Conservation (phyloP, 2,797 vertebrate genomes). For the Clarias platycephalus region DNA sequence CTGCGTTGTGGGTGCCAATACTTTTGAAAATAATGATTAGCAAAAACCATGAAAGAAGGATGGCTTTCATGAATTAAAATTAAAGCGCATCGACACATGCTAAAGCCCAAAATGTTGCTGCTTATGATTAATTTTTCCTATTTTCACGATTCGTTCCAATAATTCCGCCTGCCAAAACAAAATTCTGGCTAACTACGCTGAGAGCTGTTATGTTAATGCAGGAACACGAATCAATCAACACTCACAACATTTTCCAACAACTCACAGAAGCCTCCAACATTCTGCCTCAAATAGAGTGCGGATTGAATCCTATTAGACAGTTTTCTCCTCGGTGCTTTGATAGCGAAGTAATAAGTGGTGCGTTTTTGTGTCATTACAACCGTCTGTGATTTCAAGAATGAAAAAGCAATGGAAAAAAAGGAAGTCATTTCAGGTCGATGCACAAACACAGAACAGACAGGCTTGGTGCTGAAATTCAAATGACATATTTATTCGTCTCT, state of each 20-base stretch:
- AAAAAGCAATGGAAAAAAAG: constrained; percentile 18
- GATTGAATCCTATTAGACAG: constrained; percentile 14
- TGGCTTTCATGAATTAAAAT: not conserved
- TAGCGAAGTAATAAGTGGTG: constrained; percentile 56
- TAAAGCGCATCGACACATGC: not conserved
- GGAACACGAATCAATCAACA: not conserved
- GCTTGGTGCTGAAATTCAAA: constrained; percentile 17
- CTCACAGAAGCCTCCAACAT: constrained; percentile 21
- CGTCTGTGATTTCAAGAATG: constrained; percentile 42
- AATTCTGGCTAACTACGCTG: constrained; percentile 4
- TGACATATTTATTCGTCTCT: constrained; percentile 33
- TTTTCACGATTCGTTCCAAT: not conserved
- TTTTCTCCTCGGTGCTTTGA: not conserved
- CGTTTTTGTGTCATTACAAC: constrained; percentile 51
- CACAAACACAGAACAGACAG: constrained; percentile 34
- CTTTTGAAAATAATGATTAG: not conserved
- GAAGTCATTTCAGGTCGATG: constrained; percentile 44
- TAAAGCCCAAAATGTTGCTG: not conserved
- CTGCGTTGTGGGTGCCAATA: not conserved
- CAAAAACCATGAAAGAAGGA: not conserved
- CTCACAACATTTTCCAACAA: not conserved
- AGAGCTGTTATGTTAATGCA: constrained; percentile 10
- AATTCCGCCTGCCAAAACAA: not conserved
- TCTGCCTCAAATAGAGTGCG: not conserved
- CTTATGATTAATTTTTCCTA: not conserved